Conservation (phyloP, 1,140 invertebrate species). For the Drosophila seguyi region DNA sequence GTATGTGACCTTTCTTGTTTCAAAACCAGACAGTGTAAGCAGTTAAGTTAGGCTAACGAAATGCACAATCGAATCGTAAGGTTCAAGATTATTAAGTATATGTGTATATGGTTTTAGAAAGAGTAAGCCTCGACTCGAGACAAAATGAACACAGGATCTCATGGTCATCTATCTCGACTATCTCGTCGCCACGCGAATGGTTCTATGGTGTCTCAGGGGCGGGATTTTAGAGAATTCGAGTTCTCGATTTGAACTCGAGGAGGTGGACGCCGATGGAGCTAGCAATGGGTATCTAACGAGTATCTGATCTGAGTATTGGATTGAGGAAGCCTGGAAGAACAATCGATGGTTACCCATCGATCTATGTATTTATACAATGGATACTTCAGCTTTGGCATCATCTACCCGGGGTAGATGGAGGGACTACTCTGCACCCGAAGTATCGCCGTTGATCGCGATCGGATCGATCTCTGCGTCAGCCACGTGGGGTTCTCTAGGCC, state of each 20-base stretch:
- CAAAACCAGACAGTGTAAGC: slow-evolving; percentile 57
- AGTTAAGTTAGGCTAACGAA: slow-evolving; percentile 32
- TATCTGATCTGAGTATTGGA: slow-evolving; percentile 14
- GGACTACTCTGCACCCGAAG: slow-evolving; percentile 38
- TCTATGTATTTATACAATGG: slow-evolving; percentile 32
- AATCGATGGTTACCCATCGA: slow-evolving; percentile 42
- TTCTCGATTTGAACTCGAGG: slow-evolving; percentile 5
- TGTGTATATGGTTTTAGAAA: slow-evolving; percentile 19
- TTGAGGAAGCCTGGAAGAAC: slow-evolving; percentile 60
- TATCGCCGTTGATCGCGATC: not conserved
- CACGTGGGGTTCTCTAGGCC: not conserved
- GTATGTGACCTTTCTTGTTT: slow-evolving; percentile 57
- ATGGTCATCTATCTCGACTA: slow-evolving; percentile 3
- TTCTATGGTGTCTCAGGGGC: not conserved
- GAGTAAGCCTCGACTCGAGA: slow-evolving; percentile 31
- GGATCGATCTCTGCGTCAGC: slow-evolving; percentile 3
- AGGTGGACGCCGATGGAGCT: slow-evolving; percentile 12
- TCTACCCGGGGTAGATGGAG: slow-evolving; percentile 38
- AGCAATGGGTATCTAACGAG: not conserved
- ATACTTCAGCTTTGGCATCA: slow-evolving; percentile 30
- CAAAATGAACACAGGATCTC: slow-evolving; percentile 32
- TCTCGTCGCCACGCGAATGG: not conserved
- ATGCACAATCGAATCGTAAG: slow-evolving; percentile 48
- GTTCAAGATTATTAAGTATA: slow-evolving; percentile 7
- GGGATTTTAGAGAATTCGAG: slow-evolving; percentile 7